Conservation (phyloP, 2,888 invertebrate genomes). For the Halictus ligatus region DNA sequence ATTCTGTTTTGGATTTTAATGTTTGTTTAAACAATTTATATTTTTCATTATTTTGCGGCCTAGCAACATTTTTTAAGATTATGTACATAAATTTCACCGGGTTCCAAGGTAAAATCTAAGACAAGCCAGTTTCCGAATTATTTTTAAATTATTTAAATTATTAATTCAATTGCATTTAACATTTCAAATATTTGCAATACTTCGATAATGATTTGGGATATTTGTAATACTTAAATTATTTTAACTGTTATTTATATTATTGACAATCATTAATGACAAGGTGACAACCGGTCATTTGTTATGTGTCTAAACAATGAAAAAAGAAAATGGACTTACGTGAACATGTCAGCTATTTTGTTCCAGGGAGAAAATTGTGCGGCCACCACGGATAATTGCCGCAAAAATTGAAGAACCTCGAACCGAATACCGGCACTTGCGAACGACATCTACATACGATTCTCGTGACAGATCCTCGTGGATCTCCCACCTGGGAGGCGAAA, state of each 20-base stretch:
- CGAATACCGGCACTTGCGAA: conserved; percentile 46
- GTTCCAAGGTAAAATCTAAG: too few species aligned
- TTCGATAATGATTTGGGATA: background rate
- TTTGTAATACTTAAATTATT: background rate
- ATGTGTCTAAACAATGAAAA: background rate
- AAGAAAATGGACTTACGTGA: conserved; percentile 29
- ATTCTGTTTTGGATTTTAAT: background rate
- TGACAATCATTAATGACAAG: background rate
- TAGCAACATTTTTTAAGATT: background rate
- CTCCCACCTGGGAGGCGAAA: conserved; percentile 45
- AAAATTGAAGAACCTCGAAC: conserved; percentile 31
- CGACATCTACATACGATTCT: conserved; percentile 51
- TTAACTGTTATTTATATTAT: background rate
- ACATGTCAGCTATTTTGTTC: background rate
- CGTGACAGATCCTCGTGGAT: conserved; percentile 56
- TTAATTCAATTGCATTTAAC: background rate
- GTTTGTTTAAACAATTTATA: background rate
- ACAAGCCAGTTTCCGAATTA: background rate
- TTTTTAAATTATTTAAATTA: background rate
- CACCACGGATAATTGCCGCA: background rate
- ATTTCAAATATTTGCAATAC: background rate
- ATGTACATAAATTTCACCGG: background rate
- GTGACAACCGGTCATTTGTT: background rate
- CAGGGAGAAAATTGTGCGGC: background rate
- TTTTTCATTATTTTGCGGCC: background rate